Base-by-base conservation (phyloP, 2,888 invertebrate species). In the Watsonalla binaria region DNA sequence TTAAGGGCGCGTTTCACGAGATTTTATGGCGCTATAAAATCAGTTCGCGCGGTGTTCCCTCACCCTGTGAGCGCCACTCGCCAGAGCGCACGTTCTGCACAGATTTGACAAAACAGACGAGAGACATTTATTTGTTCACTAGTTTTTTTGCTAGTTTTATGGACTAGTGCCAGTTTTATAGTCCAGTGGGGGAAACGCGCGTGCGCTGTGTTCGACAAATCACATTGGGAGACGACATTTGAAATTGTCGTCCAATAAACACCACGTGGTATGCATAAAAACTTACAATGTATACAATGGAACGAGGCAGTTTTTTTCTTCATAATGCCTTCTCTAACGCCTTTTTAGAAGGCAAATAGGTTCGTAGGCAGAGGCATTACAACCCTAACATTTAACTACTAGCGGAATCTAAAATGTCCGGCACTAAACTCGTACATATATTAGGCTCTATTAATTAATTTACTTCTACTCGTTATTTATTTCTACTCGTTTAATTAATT, bases 91-190 rank as follows among this genome's bases (percentile, higher is more conserved):
- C 87, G 88, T 89, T 83, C 80, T 72, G 83, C 82, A 79, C 85
- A 87, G 85, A 89, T 90, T 90, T 89, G 90, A 90, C 90, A 90
- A 89, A 90, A 90, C 88, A 88, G 86, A 88, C 89, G 84, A 79
- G 78, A 78, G 79, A 74, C 86, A 86, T 89, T 89, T 89, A 87
- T 90, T 89, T 86, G 87, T 86, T 77, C 76, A 74, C 80, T 84
- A 82, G 87, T 81, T 85, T 88, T 86, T 87, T 79, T 82, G 80
- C 81, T 78, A 82, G 83, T 83, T 88, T 87, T 88, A 87, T 89
- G 87, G 86, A 88, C 83, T 87, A 70, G 72, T 82, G 88, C 87
- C 88, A 87, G 80, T 81, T 88, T 88, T 88, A 87, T 85, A 78
- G 84, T 80, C 79, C 68, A 75, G 15, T 5, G 24, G 46, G n/a